Conservation (phyloP, 1,140 invertebrate species). For the Homarus americanus region DNA sequence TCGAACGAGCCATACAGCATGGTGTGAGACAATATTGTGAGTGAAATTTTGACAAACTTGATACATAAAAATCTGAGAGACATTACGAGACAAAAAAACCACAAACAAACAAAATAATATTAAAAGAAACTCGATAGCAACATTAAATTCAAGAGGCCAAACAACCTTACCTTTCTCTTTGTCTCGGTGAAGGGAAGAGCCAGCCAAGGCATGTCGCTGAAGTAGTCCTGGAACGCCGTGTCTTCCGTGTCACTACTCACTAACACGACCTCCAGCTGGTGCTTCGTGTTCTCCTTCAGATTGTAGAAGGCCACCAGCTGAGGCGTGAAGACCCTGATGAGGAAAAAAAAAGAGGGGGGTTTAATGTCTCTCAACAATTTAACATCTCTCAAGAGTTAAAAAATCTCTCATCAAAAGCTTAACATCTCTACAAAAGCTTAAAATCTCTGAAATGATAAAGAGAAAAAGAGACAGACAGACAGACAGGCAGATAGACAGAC, state of each 20-base stretch:
- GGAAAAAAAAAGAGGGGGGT: neutral
- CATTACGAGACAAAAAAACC: neutral
- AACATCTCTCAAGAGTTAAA: too few species aligned
- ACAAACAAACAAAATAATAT: neutral
- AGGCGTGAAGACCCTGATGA: constrained; percentile 54
- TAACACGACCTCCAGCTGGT: constrained; percentile 59
- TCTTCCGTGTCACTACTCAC: constrained; percentile 60
- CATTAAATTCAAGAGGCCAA: too few species aligned
- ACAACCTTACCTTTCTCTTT: constrained; percentile 58
- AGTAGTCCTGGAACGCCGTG: constrained; percentile 51
- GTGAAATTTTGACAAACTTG: neutral
- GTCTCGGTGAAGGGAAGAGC: constrained; percentile 61
- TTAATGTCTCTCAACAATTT: too few species aligned
- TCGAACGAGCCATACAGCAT: neutral
- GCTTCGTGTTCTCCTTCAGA: constrained; percentile 64
- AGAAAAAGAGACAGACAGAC: too few species aligned
- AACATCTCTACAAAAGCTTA: too few species aligned
- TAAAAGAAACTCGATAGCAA: neutral
- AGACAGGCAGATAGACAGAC: too few species aligned
- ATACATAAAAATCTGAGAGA: neutral
- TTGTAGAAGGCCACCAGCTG: constrained; percentile 63
- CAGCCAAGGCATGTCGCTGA: constrained; percentile 62
- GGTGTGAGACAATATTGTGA: neutral
- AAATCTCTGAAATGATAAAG: too few species aligned
- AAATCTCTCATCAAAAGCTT: too few species aligned